phyloP scores from a whole-genome alignment of 2,888 invertebrate species.

The Callyntrura sp. region DNA sequence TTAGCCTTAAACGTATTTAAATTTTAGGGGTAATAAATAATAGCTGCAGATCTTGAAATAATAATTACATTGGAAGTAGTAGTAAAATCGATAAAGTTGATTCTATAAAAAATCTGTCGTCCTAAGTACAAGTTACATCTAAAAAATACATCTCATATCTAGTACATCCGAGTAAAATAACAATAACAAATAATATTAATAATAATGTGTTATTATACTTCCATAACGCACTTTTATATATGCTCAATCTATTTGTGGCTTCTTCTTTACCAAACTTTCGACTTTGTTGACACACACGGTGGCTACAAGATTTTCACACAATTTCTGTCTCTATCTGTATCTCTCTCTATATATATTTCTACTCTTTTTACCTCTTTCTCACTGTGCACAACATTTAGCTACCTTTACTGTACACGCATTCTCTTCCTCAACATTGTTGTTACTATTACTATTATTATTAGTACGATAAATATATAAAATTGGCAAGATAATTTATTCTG shows the following conservation, averaged over 20 bases:
- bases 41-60: background rate
- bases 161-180: background rate
- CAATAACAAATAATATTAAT: slow-evolving; percentile 6
- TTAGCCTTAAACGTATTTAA: too few species aligned
- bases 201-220: slow-evolving; percentile 15
- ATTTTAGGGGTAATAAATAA: too few species aligned
- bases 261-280: slow-evolving; percentile 49
- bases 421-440: background rate
- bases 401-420: background rate
- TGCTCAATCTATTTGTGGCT: slow-evolving; percentile 56
- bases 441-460: too few species aligned
- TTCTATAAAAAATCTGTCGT: background rate
- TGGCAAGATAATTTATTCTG: background rate
- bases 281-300: slow-evolving; percentile 37
- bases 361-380: slow-evolving; percentile 24
- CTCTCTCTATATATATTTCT: too few species aligned
- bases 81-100: background rate
- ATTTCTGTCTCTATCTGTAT: background rate
- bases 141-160: background rate
- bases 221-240: slow-evolving; percentile 42
- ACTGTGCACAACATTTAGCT: slow-evolving; percentile 40
- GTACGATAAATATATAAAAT: too few species aligned
- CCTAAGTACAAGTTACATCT: background rate
- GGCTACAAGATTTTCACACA: slow-evolving; percentile 21
- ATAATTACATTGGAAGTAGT: background rate